These are phyloP conservation scores for Epinephelus coioides DNA, from an alignment of 2,797 vertebrate species.

Conservation along the genomic window DNA sequence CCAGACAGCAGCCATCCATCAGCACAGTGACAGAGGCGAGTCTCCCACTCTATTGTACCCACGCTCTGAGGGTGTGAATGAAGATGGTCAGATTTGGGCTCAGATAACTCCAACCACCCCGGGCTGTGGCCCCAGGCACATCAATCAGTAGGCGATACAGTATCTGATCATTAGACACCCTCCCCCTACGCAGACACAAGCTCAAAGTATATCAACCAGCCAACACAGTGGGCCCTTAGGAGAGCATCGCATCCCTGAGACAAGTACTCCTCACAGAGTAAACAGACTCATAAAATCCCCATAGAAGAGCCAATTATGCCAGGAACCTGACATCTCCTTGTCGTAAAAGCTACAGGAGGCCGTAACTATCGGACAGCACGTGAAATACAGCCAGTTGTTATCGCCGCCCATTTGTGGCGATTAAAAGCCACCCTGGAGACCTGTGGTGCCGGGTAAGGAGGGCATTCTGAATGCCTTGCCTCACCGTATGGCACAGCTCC, in stretches of 20 bases:
- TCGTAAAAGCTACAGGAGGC: slow-evolving; percentile 88
- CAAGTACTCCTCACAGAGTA: slow-evolving; percentile 79
- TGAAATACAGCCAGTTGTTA: slow-evolving; percentile 92
- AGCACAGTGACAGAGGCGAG: slow-evolving; percentile 60
- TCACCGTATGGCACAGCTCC: slow-evolving; percentile 88
- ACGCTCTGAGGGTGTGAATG: slow-evolving; percentile 49
- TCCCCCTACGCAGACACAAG: slow-evolving; percentile 32
- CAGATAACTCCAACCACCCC: slow-evolving; percentile 52
- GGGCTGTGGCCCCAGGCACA: slow-evolving; percentile 50
- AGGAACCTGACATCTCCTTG: slow-evolving; percentile 84
- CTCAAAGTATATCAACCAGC: slow-evolving; percentile 66
- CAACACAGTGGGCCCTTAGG: slow-evolving; percentile 57
- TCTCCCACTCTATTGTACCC: slow-evolving; percentile 60
- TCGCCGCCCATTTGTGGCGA: slow-evolving; percentile 87
- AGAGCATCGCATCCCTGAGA: slow-evolving; percentile 65
- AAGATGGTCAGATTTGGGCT: slow-evolving; percentile 70
- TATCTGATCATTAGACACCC: slow-evolving; percentile 67
- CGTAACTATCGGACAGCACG: slow-evolving; percentile 82
- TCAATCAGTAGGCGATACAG: slow-evolving; percentile 68
- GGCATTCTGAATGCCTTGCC: slow-evolving; percentile 67
- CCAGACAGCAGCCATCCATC: slow-evolving; percentile 71
- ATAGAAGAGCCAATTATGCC: slow-evolving; percentile 90
- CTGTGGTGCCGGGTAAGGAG: slow-evolving; percentile 72
- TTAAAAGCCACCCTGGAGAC: slow-evolving; percentile 88
- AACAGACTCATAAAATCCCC: slow-evolving; percentile 88